A percentile compares a stretch with the other conserved stretches of the same genome.
phyloP scores from a whole-genome alignment of 2,113 vertebrate genomes.

The Cyanoderma ruficeps region DNA sequence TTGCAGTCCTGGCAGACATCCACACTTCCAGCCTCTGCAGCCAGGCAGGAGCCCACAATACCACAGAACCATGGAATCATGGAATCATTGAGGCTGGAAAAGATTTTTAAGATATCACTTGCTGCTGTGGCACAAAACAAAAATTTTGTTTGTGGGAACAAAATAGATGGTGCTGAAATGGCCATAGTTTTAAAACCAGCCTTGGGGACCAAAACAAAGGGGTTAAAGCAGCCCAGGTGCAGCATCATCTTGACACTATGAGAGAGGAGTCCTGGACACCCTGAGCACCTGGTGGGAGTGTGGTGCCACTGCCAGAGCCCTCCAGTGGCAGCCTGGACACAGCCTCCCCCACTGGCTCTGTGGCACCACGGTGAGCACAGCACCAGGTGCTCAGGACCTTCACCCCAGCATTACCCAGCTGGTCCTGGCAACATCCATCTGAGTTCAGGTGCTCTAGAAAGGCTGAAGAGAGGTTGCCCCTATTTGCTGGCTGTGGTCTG shows the following conservation, averaged over 20 bases:
- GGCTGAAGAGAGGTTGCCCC: neutral
- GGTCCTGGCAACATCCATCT: neutral
- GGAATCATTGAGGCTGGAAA: neutral
- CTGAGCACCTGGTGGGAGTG: rapidly evolving
- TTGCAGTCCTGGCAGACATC: neutral
- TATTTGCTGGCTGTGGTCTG: neutral
- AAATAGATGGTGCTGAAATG: neutral
- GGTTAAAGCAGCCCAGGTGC: neutral
- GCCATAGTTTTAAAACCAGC: neutral
- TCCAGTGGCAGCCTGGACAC: neutral
- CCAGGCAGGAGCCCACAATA: rapidly evolving
- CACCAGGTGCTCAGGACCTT: neutral
- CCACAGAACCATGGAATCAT: neutral
- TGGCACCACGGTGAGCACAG: neutral
- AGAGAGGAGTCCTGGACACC: neutral
- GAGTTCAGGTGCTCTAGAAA: neutral
- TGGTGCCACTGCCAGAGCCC: neutral
- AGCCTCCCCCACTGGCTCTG: neutral
- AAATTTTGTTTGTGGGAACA: neutral
- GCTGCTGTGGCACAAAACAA: neutral
- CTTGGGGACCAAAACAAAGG: neutral
- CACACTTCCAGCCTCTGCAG: neutral
- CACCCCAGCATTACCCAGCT: neutral
- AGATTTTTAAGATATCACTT: neutral
- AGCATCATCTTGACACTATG: neutral